Evolutionary conservation across 2,888 invertebrate genomes (phyloP).

Genomic region (Bombyx huttoni): DNA sequence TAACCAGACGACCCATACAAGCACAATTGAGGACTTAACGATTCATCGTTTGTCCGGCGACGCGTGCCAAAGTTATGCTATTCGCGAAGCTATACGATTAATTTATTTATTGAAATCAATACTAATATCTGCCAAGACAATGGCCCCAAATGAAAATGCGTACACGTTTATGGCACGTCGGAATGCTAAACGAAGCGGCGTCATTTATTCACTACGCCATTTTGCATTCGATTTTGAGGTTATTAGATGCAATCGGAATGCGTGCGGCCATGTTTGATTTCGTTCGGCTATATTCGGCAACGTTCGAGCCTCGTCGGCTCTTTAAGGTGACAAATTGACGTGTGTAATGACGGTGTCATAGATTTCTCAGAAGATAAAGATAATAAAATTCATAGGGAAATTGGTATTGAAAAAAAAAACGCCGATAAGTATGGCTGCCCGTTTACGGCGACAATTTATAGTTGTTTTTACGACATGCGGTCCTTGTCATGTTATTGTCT

Average conservation of each 20-base stretch:
- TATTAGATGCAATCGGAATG: constrained; percentile 72
- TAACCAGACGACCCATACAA: constrained; percentile 41
- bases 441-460: background rate
- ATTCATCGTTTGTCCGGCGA: constrained; percentile 54
- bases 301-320: constrained; percentile 38
- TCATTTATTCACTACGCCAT: constrained; percentile 67
- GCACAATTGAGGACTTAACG: constrained; percentile 49
- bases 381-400: constrained; percentile 38
- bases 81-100: constrained; percentile 61
- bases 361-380: constrained; percentile 47
- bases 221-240: constrained; percentile 71
- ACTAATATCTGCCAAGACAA: constrained; percentile 70
- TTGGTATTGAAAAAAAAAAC: constrained; percentile 18
- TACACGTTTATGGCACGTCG: constrained; percentile 63
- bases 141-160: constrained; percentile 69
- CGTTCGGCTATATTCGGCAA: constrained; percentile 49
- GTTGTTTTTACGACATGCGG: constrained; percentile 3
- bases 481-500: background rate
- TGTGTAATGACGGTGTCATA: constrained; percentile 40
- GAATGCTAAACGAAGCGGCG: constrained; percentile 67
- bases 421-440: constrained; percentile 15
- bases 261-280: constrained; percentile 58
- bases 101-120: constrained; percentile 73
- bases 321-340: constrained; percentile 52
- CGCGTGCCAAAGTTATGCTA: constrained; percentile 69